Evolutionary conservation across 2,888 invertebrate species (phyloP).

Genomic region (Eupithecia pulchellata): DNA sequence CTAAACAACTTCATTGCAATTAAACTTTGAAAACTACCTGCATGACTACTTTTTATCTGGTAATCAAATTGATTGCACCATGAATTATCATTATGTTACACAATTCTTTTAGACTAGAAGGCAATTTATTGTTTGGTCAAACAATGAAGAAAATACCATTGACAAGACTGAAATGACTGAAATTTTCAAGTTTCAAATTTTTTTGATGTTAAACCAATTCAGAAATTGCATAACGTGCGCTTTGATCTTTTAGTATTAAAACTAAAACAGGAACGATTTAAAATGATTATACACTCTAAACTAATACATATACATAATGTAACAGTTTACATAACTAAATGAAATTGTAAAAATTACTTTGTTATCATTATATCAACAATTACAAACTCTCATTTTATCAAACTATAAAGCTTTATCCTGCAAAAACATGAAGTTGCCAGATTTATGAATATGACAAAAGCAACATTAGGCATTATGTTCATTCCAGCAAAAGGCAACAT

Average conservation of each 20-base stretch:
- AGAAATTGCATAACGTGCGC: slow-evolving; percentile 21
- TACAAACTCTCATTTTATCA: slow-evolving; percentile 17
- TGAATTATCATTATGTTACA: neutral
- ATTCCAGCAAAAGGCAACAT: neutral
- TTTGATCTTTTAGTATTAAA: slow-evolving; percentile 48
- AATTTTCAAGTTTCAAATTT: neutral
- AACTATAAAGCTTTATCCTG: neutral
- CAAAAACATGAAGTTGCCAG: slow-evolving; percentile 16
- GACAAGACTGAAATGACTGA: neutral
- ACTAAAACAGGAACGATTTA: slow-evolving; percentile 70
- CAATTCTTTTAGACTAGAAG: slow-evolving; percentile 2
- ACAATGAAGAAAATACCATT: neutral
- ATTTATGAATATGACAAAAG: slow-evolving; percentile 4
- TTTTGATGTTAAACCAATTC: slow-evolving; percentile 13
- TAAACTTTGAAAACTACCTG: neutral
- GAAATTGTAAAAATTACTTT: slow-evolving; percentile 31
- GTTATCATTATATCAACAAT: slow-evolving; percentile 28
- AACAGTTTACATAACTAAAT: slow-evolving; percentile 53
- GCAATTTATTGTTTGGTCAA: neutral
- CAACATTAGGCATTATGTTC: neutral
- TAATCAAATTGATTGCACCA: neutral
- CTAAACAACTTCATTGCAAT: neutral
- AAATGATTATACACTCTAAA: slow-evolving; percentile 55
- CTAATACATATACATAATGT: slow-evolving; percentile 57
- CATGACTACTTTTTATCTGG: neutral